Base-by-base conservation (phyloP, 2,113 vertebrate species). In the Larimichthys polyactis region DNA sequence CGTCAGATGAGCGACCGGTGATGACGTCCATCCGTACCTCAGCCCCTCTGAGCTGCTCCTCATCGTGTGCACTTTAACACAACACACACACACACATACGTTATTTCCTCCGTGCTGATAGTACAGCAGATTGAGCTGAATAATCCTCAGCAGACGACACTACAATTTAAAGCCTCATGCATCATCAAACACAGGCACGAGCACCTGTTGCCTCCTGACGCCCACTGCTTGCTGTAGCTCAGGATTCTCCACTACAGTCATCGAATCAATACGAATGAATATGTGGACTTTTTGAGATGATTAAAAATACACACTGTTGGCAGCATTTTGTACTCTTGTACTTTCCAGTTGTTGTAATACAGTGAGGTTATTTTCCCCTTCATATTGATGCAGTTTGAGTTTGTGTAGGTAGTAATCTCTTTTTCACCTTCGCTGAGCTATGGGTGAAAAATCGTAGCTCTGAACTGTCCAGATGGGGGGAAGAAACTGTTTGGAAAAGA, bases 31-130 rank as follows among this genome's bases (percentile, higher is more conserved):
- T 8, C 5, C 24, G 24, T 1, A 24, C 24, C 24, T 24, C 24
- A 24, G 24, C 24, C 24, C 24, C 24, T 24, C 24, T 24, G 24
- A 24, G 24, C 24, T 24, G 24, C 24, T 24, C 24, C 24, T 24
- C 24, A 24, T 24, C 24, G 24, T 24, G 24, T 79, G 60, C 46
- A 75, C 75, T 46, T 71, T 43, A 9, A 24, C 19, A 63, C 24
- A 69, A 27, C 24, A n/a, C 20, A 49, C 49, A 46, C n/a, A 73
- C 22, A 55, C 57, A 5, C 3, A 78, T 20, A 55, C 11, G 44
- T 77, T 51, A 79, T 77, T 60, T 83, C 62, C 3, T 14, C 55
- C 67, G 36, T 32, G 60, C 67, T 72, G 78, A 67, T 67, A 49
- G 55, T 46, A 29, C 71, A n/a, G 58, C 43, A 71, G 78, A 71